phyloP scores from a whole-genome alignment of 2,888 invertebrate species.

The Leptopilina syphax region DNA sequence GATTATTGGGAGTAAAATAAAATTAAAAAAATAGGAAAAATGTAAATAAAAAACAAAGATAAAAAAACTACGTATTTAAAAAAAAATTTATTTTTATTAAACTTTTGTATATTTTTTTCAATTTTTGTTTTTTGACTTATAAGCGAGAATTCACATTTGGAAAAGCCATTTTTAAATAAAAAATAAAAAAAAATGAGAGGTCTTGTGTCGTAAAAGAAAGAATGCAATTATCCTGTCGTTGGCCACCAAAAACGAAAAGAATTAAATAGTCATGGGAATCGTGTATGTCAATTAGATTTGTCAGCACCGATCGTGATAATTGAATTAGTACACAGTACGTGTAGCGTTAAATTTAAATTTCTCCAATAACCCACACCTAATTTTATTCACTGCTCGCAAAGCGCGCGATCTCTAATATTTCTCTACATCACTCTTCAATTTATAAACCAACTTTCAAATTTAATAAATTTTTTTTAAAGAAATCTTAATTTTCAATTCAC shows the following conservation, averaged over 20 bases:
- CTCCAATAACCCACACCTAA: constrained; percentile 24
- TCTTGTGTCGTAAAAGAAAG: constrained; percentile 6
- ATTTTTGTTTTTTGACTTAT: too few species aligned
- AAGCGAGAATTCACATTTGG: too few species aligned
- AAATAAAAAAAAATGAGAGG: not conserved
- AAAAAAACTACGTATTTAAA: too few species aligned
- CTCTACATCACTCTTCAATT: not conserved
- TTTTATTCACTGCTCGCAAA: not conserved
- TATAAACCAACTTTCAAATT: not conserved
- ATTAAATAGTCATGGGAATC: constrained; percentile 54
- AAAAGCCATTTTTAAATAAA: too few species aligned
- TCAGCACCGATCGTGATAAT: constrained; percentile 68
- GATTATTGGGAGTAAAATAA: too few species aligned
- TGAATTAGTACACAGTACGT: constrained; percentile 59
- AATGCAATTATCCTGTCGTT: constrained; percentile 13
- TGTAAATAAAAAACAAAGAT: too few species aligned
- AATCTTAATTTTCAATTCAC: not conserved
- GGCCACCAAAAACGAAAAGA: constrained; percentile 28
- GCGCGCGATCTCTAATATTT: not conserved
- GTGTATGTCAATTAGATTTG: constrained; percentile 72
- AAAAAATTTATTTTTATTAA: too few species aligned
- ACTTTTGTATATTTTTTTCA: too few species aligned
- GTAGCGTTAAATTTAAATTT: constrained; percentile 33
- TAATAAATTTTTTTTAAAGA: not conserved
- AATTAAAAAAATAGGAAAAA: too few species aligned